Evolutionary conservation across 1,140 invertebrate genomes (phyloP), one percentile per base, ranked within the genome.

Genomic region (Helicoverpa zea): DNA sequence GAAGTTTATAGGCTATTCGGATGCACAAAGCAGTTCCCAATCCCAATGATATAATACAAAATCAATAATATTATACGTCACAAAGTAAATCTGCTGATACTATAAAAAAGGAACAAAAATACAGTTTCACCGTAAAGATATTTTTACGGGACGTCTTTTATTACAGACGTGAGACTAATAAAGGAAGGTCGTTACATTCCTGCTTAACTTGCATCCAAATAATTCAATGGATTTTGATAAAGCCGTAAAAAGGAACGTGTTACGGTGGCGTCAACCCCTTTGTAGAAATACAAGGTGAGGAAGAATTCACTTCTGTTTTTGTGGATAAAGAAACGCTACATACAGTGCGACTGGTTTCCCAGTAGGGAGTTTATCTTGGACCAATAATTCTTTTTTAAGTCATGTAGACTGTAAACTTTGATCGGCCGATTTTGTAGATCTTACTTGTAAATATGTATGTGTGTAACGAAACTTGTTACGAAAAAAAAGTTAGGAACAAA

Each of bases 81-180:
- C 9, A n/a, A 3, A 54, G 3, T 16, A n/a, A n/a, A 64, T 23
- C 64, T 23, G 64, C 64, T 73, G 52, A 35, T 58, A 58, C 52
- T n/a, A 23, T 23, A 43, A 2, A 2, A 18, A 11, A 56, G 11
- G n/a, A 58, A 2, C 49, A 11, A 56, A 16, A 35, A 58, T 16
- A 16, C 23, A 47, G 64, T 52, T 14, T 64, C 18, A 18, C 54
- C 30, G 52, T 81, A 75, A 75, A 75, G 49, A 59, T 13, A 11
- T 74, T 81, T 81, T 11, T 49, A 56, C 61, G 79, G 79, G 78
- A 78, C 56, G 64, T 79, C 81, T 85, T 89, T 90, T 89, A 90
- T 88, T 87, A 87, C 83, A 79, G 84, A 63, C 87, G 29, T 74
- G 89, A 87, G 89, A 89, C 85, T 89, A 89, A 91, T 91, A 89